Evolutionary conservation across 1,140 invertebrate genomes (phyloP).

Genomic region (Paraescarpia echinospica): DNA sequence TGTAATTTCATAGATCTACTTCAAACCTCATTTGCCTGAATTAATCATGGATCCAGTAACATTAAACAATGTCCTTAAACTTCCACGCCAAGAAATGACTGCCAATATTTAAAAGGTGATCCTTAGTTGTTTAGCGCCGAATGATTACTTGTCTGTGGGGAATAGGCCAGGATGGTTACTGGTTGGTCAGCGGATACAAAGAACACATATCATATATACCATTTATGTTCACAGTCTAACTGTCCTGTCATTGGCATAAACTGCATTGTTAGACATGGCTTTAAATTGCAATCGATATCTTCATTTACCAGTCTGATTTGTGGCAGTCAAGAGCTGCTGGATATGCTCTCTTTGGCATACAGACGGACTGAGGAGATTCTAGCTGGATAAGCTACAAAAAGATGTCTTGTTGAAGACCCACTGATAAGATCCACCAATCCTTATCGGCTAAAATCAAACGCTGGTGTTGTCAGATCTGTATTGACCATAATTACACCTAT

Average conservation of each 20-base stretch:
- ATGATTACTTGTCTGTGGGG: neutral
- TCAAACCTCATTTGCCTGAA: constrained; percentile 1
- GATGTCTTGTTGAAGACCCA: neutral
- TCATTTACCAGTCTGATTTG: neutral
- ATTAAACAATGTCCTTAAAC: neutral
- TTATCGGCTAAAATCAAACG: neutral
- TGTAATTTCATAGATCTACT: neutral
- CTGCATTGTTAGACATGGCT: neutral
- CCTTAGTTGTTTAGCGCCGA: neutral
- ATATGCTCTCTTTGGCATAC: neutral
- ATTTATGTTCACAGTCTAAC: neutral
- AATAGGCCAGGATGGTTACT: neutral
- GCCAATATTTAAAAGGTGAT: constrained; percentile 1
- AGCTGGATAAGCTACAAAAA: constrained; percentile 5
- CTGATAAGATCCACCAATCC: neutral
- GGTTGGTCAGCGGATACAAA: neutral
- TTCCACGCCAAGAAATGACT: neutral
- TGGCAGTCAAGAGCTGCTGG: neutral
- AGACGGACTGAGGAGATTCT: neutral
- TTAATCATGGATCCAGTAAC: neutral
- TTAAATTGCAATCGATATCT: constrained; percentile 6
- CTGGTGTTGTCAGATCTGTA: neutral
- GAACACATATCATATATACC: neutral
- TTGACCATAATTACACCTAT: neutral
- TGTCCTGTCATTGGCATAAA: constrained; percentile 5